Evolutionary conservation across 1,140 invertebrate species (phyloP).

Genomic region (Ganaspis sp.): DNA sequence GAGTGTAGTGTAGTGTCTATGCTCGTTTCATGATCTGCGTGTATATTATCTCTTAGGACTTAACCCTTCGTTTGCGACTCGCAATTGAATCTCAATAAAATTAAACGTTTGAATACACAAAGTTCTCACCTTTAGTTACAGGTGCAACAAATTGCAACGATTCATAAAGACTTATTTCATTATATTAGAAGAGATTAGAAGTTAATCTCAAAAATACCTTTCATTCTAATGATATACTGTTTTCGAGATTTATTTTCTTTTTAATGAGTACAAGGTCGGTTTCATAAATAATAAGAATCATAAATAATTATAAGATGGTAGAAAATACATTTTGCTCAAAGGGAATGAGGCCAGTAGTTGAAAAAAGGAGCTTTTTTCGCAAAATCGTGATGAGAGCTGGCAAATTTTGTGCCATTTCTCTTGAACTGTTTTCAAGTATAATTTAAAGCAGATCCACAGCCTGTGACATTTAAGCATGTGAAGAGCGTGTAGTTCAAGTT

Average conservation of each 20-base stretch:
- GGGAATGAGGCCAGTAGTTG: not conserved
- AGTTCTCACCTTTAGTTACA: not conserved
- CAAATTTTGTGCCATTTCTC: not conserved
- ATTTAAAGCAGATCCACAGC: not conserved
- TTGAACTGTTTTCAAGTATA: not conserved
- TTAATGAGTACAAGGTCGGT: not conserved
- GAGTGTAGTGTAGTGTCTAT: constrained; percentile 43
- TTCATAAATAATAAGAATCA: too few relatives aligned
- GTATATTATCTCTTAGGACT: not conserved
- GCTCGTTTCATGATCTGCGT: constrained; percentile 42
- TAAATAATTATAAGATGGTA: not conserved
- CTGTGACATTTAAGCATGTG: not conserved
- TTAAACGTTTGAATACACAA: not conserved
- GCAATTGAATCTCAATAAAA: constrained; percentile 6
- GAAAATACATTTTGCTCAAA: too few relatives aligned
- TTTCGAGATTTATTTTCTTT: not conserved
- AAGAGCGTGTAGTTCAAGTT: constrained; percentile 1
- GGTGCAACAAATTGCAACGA: not conserved
- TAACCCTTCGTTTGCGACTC: not conserved
- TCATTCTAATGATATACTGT: not conserved
- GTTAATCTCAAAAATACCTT: not conserved
- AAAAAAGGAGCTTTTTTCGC: not conserved
- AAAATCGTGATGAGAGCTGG: not conserved
- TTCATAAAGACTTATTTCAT: not conserved
- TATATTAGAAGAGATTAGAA: not conserved